phyloP scores from a whole-genome alignment of 2,797 vertebrate species.

The Phalanger gymnotis region DNA sequence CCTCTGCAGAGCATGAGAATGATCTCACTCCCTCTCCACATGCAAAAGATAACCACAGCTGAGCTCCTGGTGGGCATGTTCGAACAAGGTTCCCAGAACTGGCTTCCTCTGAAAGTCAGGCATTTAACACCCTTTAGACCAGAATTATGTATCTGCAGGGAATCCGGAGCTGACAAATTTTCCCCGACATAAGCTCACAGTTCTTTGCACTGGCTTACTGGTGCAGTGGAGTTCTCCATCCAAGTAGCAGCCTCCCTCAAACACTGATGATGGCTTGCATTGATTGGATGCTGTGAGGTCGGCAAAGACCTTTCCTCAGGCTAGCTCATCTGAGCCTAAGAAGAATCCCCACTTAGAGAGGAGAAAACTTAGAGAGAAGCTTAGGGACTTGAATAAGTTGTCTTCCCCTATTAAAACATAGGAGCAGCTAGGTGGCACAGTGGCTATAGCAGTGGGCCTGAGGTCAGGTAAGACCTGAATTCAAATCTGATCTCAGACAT shows the following conservation, averaged over 20 bases:
- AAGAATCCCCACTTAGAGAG: neutral
- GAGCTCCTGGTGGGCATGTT: conserved; percentile 37
- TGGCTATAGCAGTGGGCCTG: no score
- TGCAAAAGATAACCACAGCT: conserved; percentile 37
- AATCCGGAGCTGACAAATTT: conserved; percentile 58
- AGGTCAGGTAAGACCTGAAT: neutral
- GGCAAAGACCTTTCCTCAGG: neutral
- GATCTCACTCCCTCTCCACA: conserved; percentile 57
- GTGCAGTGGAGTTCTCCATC: conserved; percentile 24
- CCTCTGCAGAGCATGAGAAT: conserved; percentile 52
- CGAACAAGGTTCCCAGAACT: conserved; percentile 59
- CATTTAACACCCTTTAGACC: conserved; percentile 52
- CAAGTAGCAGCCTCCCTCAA: conserved; percentile 27
- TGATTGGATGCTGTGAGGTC: neutral
- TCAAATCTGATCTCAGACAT: neutral
- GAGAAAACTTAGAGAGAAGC: neutral
- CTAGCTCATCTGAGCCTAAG: neutral
- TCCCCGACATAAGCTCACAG: conserved; percentile 12
- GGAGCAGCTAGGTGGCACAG: neutral
- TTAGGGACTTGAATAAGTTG: neutral
- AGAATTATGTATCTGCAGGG: conserved; percentile 47
- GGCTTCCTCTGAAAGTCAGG: conserved; percentile 59
- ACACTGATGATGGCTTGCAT: conserved; percentile 3
- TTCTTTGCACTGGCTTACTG: conserved; percentile 4
- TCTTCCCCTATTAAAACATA: neutral